Base-by-base conservation (phyloP, 2,797 vertebrate species). In the Poecilia gillii region DNA sequence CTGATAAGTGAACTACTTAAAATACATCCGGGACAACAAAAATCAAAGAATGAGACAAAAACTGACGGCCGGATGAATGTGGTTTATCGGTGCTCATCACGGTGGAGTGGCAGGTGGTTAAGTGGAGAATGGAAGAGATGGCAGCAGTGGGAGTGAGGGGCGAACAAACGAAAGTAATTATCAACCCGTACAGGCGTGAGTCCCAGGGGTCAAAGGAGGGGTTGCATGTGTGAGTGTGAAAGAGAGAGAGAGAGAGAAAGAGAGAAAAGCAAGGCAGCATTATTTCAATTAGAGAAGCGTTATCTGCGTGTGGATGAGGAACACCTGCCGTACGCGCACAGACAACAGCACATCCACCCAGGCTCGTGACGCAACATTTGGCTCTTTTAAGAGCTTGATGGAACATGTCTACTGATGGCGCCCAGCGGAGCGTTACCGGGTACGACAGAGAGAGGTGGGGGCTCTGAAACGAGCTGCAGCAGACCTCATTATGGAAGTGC, bases 71-170 rank as follows among this genome's bases (percentile, higher is more conserved):
- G 1, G 14, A 4, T 77, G 79, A 76, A 87, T 84, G 75, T 81
- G 41, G 85, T 92, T 93, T 93, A 91, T 88, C 74, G 2, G 68
- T 79, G 76, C 75, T 31, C 2, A 76, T 81, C 86, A 86, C 28
- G 84, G 78, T 49, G 85, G 83, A 91, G 79, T 93, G 94, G 93
- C 94, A 94, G 93, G 91, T 94, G 93, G 92, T 93, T 91, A 92
- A 94, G 86, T 84, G 84, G 84, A 90, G 83, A 78, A 86, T 80
- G 55, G 87, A 79, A 79, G 77, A 81, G 62, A 16, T 78, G 28
- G 68, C 62, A 74, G 84, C 79, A 84, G 78, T 59, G 82, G 85
- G 79, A 89, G 81, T 79, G 86, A 85, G 82, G 82, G 88, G 75
- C 6, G 16, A 77, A 87, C 72, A 82, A 91, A 91, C 86, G 84